Conservation (phyloP, 2,797 vertebrate genomes). For the Intellagama lesueurii region DNA sequence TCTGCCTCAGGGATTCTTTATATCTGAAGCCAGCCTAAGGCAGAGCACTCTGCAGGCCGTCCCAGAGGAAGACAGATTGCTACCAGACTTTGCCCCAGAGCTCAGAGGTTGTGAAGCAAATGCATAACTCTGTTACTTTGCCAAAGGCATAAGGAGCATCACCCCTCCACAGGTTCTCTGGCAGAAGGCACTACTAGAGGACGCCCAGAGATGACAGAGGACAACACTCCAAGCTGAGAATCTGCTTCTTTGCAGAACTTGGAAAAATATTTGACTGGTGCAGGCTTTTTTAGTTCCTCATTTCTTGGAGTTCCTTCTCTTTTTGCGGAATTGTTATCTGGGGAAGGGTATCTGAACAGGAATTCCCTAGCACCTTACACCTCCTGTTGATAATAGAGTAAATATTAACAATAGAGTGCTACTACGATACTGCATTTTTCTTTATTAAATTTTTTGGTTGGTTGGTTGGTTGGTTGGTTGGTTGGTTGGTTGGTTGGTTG, state of each 20-base stretch:
- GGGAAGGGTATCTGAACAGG: neutral
- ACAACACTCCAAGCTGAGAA: neutral
- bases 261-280: too few species aligned
- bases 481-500: too few species aligned
- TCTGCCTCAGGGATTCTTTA: neutral
- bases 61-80: neutral
- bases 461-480: neutral
- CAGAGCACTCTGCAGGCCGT: neutral
- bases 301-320: neutral
- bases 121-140: neutral
- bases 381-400: too few species aligned
- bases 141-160: neutral
- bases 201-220: neutral
- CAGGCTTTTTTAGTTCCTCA: too few species aligned
- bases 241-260: neutral
- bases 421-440: neutral
- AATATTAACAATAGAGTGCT: too few species aligned
- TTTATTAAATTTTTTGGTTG: neutral
- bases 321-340: neutral
- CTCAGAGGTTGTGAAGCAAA: neutral
- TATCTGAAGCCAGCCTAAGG: neutral
- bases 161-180: neutral
- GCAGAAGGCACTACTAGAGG: neutral
- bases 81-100: neutral
- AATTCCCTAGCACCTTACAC: neutral